Base-by-base conservation (phyloP, 2,113 vertebrate species). In the Arothron firmamentum region DNA sequence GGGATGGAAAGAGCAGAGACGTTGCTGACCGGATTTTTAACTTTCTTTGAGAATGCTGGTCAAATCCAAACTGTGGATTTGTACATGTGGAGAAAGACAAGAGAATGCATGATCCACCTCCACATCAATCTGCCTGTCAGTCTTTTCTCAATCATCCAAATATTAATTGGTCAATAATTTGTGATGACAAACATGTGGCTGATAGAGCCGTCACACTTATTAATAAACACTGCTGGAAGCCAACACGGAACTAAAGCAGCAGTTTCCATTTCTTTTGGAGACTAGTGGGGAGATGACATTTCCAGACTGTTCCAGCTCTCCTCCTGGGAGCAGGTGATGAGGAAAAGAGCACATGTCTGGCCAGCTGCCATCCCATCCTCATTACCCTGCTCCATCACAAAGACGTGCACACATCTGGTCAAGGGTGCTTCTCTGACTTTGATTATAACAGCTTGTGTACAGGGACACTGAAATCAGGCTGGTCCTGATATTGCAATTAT, bases 351-450 rank as follows among this genome's bases (percentile, higher is more conserved):
- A 11, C 55, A 31, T 51, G 20, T 73, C 25, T 63, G 68, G 58
- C 60, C 58, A 21, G 64, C 50, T 20, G 47, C 69, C 60, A 45
- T 43, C 28, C 11, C 59, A 45, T n/a, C 45, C 31, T 41, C 49
- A 45, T 53, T 65, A 56, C 64, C 38, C 31, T 63, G 23, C 49
- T 38, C 52, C 20, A 23, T 62, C 34, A 34, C 49, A 28, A 13
- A 60, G 34, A 52, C 13, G 8, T 19, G 48, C 31, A 28, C 52
- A 62, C 70, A 82, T 79, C 66, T 78, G 70, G 31, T 23, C 25
- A 49, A 60, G 0, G 21, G 45, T 3, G 50, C 14, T 0, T 57
- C 19, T 42, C 19, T 38, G 25, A 28, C 5, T 17, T 38, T 61
- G 14, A 59, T 46, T 34, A 21, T 67, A 1, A 13, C 14, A 42